Base-by-base conservation (phyloP, 2,888 invertebrate species). In the Apeira syringaria region DNA sequence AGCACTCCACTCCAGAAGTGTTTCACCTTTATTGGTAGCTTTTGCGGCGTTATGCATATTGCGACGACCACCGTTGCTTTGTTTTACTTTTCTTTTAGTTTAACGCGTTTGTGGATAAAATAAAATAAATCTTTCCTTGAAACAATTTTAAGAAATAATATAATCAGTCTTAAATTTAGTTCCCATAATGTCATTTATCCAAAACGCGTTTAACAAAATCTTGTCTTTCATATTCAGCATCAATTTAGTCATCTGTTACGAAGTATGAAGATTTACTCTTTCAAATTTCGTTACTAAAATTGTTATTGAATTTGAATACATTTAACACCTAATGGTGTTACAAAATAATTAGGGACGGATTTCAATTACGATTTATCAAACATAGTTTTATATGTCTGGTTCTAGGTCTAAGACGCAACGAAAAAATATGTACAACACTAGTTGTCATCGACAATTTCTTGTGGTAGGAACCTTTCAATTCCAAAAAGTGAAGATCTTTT, bases 1-100 rank as follows among this genome's bases (percentile, higher is more conserved):
- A n/a, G n/a, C n/a, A n/a, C n/a, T n/a, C 59, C 67, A 64, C 61
- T 58, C 60, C 35, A 57, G 50, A 54, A 46, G 56, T 64, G 56
- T 74, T 73, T 77, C 77, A 75, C 75, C 75, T 52, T 72, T 73
- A 74, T 74, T 77, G 73, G 73, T 75, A 74, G 75, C 74, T 75
- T 62, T 59, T 49, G 26, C 26, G 55, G 64, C 59, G 58, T 55
- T 44, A 56, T 61, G 65, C 42, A 33, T 7, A 8, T 11, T 22
- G 43, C 24, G 20, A 18, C 7, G 43, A 24, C n/a, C 26, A 26
- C 24, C 5, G 17, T 29, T 12, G 30, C 25, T 38, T 30, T 10
- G 22, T 43, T 41, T 20, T 9, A 25, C 24, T 20, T 40, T n/a
- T 27, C 7, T 13, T 7, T 32, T 13, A 29, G 25, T 22, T 30